These are phyloP conservation scores for Biston betularia DNA, from an alignment of 2,888 invertebrate genomes.

Conservation along the genomic window DNA sequence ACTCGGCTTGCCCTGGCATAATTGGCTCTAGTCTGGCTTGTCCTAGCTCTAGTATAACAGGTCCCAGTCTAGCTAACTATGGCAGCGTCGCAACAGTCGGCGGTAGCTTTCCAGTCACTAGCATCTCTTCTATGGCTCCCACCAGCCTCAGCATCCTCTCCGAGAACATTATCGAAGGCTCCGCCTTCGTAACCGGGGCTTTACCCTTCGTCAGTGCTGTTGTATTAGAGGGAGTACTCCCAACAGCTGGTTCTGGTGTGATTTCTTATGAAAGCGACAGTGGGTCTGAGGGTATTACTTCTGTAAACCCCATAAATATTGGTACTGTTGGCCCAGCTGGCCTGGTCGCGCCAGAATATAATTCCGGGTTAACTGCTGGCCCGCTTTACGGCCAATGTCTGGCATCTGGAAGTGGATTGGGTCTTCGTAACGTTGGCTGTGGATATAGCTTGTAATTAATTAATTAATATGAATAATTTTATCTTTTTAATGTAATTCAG, in stretches of 20 bases:
- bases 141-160: constrained; percentile 34
- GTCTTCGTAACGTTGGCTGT: background rate
- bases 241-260: constrained; percentile 32
- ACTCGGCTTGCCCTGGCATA: no score
- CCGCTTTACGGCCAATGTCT: background rate
- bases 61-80: constrained; percentile 6
- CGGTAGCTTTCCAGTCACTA: constrained; percentile 28
- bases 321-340: background rate
- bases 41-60: background rate
- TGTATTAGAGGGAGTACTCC: constrained; percentile 35
- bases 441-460: background rate
- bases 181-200: constrained; percentile 30
- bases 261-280: constrained; percentile 35
- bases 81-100: constrained; percentile 16
- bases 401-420: background rate
- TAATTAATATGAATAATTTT: background rate
- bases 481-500: no score
- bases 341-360: background rate
- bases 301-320: background rate
- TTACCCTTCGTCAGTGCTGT: constrained; percentile 39
- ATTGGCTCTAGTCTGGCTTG: background rate
- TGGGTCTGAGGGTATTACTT: background rate
- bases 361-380: background rate
- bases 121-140: constrained; percentile 32
- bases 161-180: constrained; percentile 40